Percentiles rank a stretch among this genome's conserved stretches.
Conservation (phyloP, 2,888 invertebrate genomes). For the Agonum fuliginosum region DNA sequence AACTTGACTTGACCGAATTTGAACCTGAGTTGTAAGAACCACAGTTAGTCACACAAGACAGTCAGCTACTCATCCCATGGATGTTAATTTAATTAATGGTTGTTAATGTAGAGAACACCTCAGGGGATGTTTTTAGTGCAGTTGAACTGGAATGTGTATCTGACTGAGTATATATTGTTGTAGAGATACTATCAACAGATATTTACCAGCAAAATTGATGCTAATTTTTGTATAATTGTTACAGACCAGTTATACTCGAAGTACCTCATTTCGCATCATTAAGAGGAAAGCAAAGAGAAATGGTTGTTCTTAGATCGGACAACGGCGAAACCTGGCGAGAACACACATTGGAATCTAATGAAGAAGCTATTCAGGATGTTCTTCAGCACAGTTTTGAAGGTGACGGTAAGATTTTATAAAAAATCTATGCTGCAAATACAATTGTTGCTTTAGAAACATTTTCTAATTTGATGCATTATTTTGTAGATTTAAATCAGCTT, state of each 20-base stretch:
- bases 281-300: conserved; percentile 95
- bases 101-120: no score
- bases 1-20: no score
- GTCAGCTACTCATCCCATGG: no score
- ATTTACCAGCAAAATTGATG: no score
- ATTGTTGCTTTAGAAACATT: not conserved
- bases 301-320: conserved; percentile 95
- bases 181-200: no score
- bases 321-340: conserved; percentile 99
- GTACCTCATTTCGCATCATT: conserved; percentile 98
- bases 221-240: conserved; percentile 63
- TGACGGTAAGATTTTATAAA: conserved; percentile 79
- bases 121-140: no score
- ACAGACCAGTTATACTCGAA: conserved; percentile 93
- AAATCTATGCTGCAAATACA: not conserved
- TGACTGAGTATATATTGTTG: no score
- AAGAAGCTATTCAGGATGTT: conserved; percentile 93
- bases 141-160: no score
- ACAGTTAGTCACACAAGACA: no score
- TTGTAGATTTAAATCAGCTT: conserved; percentile 82
- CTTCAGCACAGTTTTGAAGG: conserved; percentile 94
- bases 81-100: no score
- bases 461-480: not conserved
- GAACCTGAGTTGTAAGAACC: no score
- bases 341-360: conserved; percentile 89